phyloP scores from a whole-genome alignment of 2,113 vertebrate genomes.

The Cacatua alba region DNA sequence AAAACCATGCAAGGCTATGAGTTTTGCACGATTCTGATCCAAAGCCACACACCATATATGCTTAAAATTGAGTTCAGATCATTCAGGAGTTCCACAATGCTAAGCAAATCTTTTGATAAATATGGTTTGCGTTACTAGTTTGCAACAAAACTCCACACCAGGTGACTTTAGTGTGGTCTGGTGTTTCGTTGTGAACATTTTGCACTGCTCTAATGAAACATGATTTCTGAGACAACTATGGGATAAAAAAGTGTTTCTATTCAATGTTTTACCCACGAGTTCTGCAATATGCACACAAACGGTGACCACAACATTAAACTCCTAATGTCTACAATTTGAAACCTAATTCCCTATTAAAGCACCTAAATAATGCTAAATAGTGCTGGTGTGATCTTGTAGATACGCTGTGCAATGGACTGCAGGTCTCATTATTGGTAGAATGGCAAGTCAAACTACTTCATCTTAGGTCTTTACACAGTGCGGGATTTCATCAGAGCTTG shows the following conservation, averaged over 20 bases:
- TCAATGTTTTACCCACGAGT: not conserved
- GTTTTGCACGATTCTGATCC: constrained; percentile 49
- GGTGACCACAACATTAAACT: not conserved
- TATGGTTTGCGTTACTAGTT: constrained; percentile 60
- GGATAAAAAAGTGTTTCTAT: constrained; percentile 8
- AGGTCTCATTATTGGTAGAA: not conserved
- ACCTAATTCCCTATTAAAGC: not conserved
- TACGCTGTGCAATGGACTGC: not conserved
- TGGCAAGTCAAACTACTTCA: not conserved
- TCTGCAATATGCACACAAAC: not conserved
- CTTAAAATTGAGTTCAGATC: constrained; percentile 61
- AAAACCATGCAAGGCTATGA: constrained; percentile 60
- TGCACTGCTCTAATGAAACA: constrained; percentile 53
- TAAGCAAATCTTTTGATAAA: constrained; percentile 52
- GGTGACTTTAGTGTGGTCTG: constrained; percentile 68
- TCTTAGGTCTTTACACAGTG: not conserved
- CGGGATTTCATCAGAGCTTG: not conserved
- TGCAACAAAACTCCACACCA: constrained; percentile 61
- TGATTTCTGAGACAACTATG: constrained; percentile 36
- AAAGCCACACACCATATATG: constrained; percentile 57
- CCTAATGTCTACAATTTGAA: constrained; percentile 15
- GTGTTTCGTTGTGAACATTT: constrained; percentile 62
- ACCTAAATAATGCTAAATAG: not conserved
- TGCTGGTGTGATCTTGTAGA: not conserved
- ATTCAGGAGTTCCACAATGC: constrained; percentile 46